Evolutionary conservation across 2,888 invertebrate species (phyloP), one percentile per base, ranked within the genome.

Genomic region (Drosophila suboccidentalis): DNA sequence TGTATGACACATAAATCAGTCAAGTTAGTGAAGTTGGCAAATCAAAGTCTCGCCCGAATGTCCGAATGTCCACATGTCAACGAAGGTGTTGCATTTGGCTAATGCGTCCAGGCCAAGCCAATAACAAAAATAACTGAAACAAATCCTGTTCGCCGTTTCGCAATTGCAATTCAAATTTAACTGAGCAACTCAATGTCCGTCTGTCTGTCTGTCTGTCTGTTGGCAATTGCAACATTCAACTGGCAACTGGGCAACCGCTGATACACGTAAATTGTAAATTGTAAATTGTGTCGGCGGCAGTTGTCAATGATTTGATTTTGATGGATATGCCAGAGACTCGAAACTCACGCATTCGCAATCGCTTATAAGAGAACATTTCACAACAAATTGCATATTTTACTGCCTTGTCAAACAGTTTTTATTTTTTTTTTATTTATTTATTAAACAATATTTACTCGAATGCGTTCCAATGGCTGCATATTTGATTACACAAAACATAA

Each of bases 81-180:
- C 79, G 62, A 81, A 87, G 87, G 82, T 83, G 85, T 83, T 87
- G 82, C 82, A 67, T 76, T 64, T 32, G 73, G 76, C 85, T 87
- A 87, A 83, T 87, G 85, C 67, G 32, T 57, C 59, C 67, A 65
- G 43, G 26, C 46, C 29, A 26, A 26, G 10, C 15, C 15, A 39
- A 11, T 29, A 29, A 26, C 1, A 26, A 5, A 26, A 26, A 22
- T 4, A 22, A 3, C 22, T 4, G 4, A 39, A 26, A 38, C 41
- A 71, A 75, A 78, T 75, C 78, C 78, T 72, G 78, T 78, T 76
- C 60, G 49, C 22, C 46, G n/a, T 68, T 76, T 72, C 63, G 73
- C 72, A 76, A 78, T 78, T 50, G 41, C 69, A 57, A 73, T 63
- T 71, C 66, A 75, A 73, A 73, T 72, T 58, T 58, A 43, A 54